Base-by-base conservation (phyloP, 2,888 invertebrate species). In the Drosophila niveifrons region DNA sequence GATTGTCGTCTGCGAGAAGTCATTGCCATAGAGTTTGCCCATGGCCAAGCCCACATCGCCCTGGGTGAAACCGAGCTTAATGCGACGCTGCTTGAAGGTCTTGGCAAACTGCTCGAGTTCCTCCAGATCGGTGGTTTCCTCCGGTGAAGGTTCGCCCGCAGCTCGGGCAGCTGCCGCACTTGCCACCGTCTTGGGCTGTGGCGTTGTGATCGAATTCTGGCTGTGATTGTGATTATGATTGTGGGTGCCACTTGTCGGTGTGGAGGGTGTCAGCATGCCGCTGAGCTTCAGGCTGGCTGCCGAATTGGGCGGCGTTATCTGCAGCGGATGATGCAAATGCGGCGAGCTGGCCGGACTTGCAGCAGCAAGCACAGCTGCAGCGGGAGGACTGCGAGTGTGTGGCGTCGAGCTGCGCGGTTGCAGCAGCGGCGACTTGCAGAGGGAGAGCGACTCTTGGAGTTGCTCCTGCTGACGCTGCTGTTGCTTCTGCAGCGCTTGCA, bases 1-100 rank as follows among this genome's bases (percentile, higher is more conserved):
- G 91, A 99, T 99, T 75, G 99, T 99, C 68, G 99, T 99, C 93
- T 99, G 99, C 61, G 98, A 99, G 93, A 99, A 99, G 93, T 99
- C 99, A 93, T 98, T 99, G 74, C 98, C 98, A 92, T 99, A 99
- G 52, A 99, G 94, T 92, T 98, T 99, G 75, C 99, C 99, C 98
- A 99, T 98, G 58, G 99, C 99, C 65, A 99, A 94, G 0, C 99
- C 99, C 11, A 99, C 99, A 93, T 99, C 99, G 57, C 99, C 99
- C 93, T 99, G 99, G 4, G 99, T 99, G 93, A 99, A 99, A 56
- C 99, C 99, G 89, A 99, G 94, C 93, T 99, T 99, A 90, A 99
- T 99, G 84, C 99, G 94, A 72, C 99, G 94, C 93, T 99, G 98
- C 92, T 99, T 99, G 93, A 99, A 99, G 11, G 97, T 98, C 93